Conservation (phyloP, 2,797 vertebrate genomes). For the Babyrousa celebensis region DNA sequence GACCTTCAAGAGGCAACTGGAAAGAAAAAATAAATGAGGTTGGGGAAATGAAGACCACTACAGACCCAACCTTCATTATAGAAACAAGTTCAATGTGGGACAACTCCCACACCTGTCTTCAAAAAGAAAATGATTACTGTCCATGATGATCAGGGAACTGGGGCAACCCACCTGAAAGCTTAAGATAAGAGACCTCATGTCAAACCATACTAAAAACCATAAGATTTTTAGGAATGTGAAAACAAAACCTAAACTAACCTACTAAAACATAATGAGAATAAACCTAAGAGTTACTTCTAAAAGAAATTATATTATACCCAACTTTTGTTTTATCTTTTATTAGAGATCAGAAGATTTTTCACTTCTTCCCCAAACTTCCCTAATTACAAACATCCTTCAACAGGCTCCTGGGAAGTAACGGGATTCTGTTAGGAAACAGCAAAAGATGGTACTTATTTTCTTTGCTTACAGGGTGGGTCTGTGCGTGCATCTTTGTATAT, state of each 20-base stretch:
- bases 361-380: neutral
- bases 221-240: slow-evolving; percentile 37
- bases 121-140: neutral
- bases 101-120: neutral
- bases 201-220: neutral
- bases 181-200: neutral
- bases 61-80: neutral
- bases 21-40: neutral
- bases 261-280: slow-evolving; percentile 56
- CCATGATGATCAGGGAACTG: neutral
- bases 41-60: neutral
- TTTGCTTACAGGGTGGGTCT: neutral
- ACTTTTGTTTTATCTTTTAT: slow-evolving; percentile 43
- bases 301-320: slow-evolving; percentile 33
- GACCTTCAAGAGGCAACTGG: neutral
- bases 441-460: neutral
- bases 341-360: slow-evolving; percentile 3
- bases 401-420: neutral
- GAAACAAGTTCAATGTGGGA: neutral
- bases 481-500: neutral
- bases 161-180: neutral
- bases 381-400: slow-evolving; percentile 67
- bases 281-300: neutral
- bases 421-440: neutral
- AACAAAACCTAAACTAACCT: neutral